These are phyloP conservation scores for Trissonchulus latispiculum DNA, from an alignment of 2,888 invertebrate species.

Conservation along the genomic window DNA sequence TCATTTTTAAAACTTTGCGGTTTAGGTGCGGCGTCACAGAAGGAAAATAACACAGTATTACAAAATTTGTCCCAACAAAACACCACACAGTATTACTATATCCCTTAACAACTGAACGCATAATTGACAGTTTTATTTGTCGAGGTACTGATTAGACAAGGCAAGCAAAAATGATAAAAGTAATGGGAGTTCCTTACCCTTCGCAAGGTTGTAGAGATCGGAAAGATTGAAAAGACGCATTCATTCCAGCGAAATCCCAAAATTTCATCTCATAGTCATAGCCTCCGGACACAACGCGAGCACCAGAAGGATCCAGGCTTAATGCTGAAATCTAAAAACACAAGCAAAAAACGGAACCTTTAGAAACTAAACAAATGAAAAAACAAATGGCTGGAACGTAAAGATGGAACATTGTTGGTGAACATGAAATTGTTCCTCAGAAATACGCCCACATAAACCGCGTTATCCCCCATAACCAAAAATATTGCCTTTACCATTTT, in stretches of 20 bases:
- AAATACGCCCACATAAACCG: too few relatives aligned
- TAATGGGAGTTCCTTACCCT: too few relatives aligned
- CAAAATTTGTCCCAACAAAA: too few relatives aligned
- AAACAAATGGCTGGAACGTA: background rate
- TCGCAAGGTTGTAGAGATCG: conserved; percentile 87
- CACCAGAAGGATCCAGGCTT: conserved; percentile 84
- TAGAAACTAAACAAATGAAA: background rate
- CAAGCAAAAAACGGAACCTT: background rate
- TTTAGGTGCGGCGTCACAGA: too few relatives aligned
- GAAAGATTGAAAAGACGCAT: conserved; percentile 77
- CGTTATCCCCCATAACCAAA: too few relatives aligned
- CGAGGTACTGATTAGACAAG: background rate
- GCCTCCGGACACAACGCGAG: conserved; percentile 76
- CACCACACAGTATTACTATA: too few relatives aligned
- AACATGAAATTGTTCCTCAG: background rate
- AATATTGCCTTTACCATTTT: too few relatives aligned
- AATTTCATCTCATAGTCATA: conserved; percentile 91
- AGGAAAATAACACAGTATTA: too few relatives aligned
- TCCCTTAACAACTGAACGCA: too few relatives aligned
- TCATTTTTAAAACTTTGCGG: too few relatives aligned
- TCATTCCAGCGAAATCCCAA: conserved; percentile 99
- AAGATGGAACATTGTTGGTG: background rate
- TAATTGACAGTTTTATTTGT: too few relatives aligned
- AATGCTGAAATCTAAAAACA: conserved; percentile 58
- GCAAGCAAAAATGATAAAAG: too few relatives aligned